These are phyloP conservation scores for Molossus alvarezi DNA, from an alignment of 2,797 vertebrate genomes.

Conservation along the genomic window DNA sequence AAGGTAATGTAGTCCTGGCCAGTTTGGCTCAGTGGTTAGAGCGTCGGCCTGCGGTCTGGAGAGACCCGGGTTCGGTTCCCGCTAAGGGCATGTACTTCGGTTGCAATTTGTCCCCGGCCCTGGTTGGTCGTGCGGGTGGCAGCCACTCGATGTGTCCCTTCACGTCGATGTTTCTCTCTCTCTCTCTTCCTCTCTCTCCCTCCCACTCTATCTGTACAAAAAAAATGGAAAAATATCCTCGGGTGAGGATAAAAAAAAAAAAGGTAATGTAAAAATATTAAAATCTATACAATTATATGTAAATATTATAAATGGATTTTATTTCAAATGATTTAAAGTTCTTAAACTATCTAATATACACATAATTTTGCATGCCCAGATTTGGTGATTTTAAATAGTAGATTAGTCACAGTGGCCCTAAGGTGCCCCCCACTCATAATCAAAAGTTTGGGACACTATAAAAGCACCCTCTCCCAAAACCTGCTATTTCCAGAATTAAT, in stretches of 20 bases:
- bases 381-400: background rate
- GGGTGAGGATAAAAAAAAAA: too few relatives aligned
- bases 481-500: background rate
- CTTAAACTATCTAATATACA: background rate
- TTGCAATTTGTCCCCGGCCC: too few relatives aligned
- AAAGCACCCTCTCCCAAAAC: background rate
- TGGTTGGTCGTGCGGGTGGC: too few relatives aligned
- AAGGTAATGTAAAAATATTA: constrained; percentile 31
- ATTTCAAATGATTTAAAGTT: constrained; percentile 27
- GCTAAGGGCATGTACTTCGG: too few relatives aligned
- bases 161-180: too few relatives aligned
- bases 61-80: too few relatives aligned
- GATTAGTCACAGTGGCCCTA: background rate
- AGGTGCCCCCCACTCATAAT: background rate
- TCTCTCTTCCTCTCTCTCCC: too few relatives aligned
- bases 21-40: too few relatives aligned
- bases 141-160: too few relatives aligned
- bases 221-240: too few relatives aligned
- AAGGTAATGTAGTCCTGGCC: constrained; percentile 16
- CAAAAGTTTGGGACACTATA: background rate
- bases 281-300: background rate
- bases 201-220: too few relatives aligned
- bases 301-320: background rate
- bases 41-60: too few relatives aligned
- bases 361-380: background rate